phyloP scores from a whole-genome alignment of 2,797 vertebrate species.

The Hyperoplus immaculatus region DNA sequence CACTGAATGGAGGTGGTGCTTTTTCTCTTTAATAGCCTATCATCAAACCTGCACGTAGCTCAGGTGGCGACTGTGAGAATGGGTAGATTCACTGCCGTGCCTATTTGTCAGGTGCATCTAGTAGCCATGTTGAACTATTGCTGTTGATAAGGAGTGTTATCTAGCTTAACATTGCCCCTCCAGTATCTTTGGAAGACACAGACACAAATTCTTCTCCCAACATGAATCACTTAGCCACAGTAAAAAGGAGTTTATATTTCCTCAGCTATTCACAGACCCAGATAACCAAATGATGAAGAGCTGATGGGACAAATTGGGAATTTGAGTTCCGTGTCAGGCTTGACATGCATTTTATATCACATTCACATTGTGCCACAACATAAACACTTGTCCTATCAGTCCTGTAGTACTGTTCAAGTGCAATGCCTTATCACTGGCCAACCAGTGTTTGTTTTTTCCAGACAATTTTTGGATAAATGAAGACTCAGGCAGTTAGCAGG shows the following conservation, averaged over 20 bases:
- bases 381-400: background rate
- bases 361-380: background rate
- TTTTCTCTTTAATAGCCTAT: conserved; percentile 76
- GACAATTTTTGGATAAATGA: background rate
- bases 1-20: conserved; percentile 69
- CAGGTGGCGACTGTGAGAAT: conserved; percentile 57
- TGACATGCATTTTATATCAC: background rate
- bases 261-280: conserved; percentile 10
- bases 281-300: conserved; percentile 6
- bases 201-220: conserved; percentile 30
- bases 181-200: conserved; percentile 49
- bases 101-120: conserved; percentile 63
- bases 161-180: conserved; percentile 55
- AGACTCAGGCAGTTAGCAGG: conserved; percentile 14
- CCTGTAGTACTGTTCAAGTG: conserved; percentile 6
- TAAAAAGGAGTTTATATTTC: conserved; percentile 24
- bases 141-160: conserved; percentile 65
- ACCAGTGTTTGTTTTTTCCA: background rate
- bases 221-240: conserved; percentile 8
- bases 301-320: background rate
- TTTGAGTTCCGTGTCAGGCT: conserved; percentile 16
- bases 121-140: conserved; percentile 66
- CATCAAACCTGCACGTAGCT: conserved; percentile 62
- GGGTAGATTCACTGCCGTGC: conserved; percentile 52
- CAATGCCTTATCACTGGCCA: conserved; percentile 15